Evolutionary conservation across 2,888 invertebrate species (phyloP), one percentile per base, ranked within the genome.

Genomic region (Drosophila parthenogenetica): DNA sequence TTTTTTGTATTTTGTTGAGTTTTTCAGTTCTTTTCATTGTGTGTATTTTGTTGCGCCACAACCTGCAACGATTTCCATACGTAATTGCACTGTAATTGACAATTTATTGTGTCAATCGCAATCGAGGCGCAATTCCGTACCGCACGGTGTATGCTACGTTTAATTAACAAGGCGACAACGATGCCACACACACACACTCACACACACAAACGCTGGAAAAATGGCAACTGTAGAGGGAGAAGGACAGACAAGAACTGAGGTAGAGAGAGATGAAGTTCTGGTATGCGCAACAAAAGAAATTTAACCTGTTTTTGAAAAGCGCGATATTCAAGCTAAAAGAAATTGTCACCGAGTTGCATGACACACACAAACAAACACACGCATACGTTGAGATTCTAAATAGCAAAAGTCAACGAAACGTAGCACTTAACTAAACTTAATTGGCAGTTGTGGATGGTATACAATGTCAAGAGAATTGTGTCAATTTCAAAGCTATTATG

Each of bases 101-200:
- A 89, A 87, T 87, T 89, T 88, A 89, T 89, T 87, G 87, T 88
- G 89, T 88, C 87, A 87, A 89, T 89, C 87, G 86, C 81, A 87
- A 84, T 82, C 88, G 84, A 86, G 75, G 80, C 84, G 77, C 80
- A 82, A 69, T 77, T 68, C 77, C 84, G 67, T 60, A 73, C 65
- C 75, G 67, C 76, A 77, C 66, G 78, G 69, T 81, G 79, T 79
- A 69, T 78, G 79, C 79, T 71, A 76, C 89, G 85, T 86, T 86
- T 88, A 86, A 86, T 86, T 86, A 86, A 86, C 85, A 86, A 79
- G 81, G 84, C 87, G 77, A 83, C 82, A 79, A 69, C 85, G 82
- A 78, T 71, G 79, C 81, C 87, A 68, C 61, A 60, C 55, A 72
- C 54, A 43, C 43, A 43, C 19, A 43, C 14, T 17, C 10, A 32